Conservation (phyloP, 1,140 invertebrate genomes). For the Brachionus paranguensis region DNA sequence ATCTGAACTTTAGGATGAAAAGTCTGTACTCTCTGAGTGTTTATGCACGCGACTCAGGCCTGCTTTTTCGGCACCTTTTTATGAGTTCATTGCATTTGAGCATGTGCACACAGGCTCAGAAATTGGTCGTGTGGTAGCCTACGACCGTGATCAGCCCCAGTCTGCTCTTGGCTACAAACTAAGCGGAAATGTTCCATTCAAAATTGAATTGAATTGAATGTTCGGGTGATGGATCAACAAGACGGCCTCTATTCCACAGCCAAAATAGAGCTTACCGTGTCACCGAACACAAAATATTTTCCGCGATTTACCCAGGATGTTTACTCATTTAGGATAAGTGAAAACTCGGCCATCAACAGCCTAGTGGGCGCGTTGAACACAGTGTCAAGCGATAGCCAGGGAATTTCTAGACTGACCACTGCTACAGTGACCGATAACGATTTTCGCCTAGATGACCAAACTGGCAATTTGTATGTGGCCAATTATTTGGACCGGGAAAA, state of each 20-base stretch:
- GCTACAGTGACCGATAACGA: not conserved
- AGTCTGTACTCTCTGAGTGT: not conserved
- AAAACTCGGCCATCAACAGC: not conserved
- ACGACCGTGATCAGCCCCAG: not conserved
- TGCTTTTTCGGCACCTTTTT: slow-evolving; percentile 33
- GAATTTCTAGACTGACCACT: not conserved
- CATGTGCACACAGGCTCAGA: not conserved
- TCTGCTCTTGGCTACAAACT: not conserved
- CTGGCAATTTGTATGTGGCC: slow-evolving; percentile 25
- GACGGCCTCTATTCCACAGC: slow-evolving; percentile 9
- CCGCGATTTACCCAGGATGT: slow-evolving; percentile 21
- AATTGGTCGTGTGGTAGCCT: not conserved
- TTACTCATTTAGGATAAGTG: not conserved
- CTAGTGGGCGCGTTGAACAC: not conserved
- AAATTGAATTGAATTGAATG: slow-evolving; percentile 19
- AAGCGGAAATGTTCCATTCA: not conserved
- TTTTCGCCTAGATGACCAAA: slow-evolving; percentile 25
- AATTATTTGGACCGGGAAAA: slow-evolving; percentile 23
- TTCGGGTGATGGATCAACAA: not conserved
- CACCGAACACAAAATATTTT: slow-evolving; percentile 17
- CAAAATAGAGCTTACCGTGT: not conserved
- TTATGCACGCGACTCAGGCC: not conserved
- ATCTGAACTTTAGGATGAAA: slow-evolving; percentile 22
- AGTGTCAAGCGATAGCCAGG: not conserved
- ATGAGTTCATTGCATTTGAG: slow-evolving; percentile 38